Percentiles rank a stretch among this genome's conserved stretches.
Conservation (phyloP, 2,888 invertebrate species). For the Phortica magna region DNA sequence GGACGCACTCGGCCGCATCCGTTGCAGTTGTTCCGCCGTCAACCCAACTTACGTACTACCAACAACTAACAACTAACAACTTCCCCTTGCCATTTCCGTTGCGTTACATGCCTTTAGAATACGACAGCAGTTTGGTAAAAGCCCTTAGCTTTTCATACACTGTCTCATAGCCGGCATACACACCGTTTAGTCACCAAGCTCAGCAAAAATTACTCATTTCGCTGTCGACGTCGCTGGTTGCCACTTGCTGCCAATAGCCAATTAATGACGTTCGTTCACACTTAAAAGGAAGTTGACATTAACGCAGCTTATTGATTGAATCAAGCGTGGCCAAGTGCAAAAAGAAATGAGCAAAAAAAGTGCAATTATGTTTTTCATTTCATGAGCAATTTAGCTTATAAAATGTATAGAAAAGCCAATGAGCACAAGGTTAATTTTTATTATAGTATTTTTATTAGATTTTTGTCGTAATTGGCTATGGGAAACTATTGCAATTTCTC, state of each 20-base stretch:
- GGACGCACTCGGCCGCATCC: constrained; percentile 28
- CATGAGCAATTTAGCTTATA: background rate
- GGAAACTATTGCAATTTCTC: too few species aligned
- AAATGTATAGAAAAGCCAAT: background rate
- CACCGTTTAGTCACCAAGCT: too few species aligned
- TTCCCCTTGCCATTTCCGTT: constrained; percentile 28
- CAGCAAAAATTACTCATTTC: too few species aligned
- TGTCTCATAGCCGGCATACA: too few species aligned
- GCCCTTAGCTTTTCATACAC: too few species aligned
- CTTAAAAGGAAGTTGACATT: constrained; percentile 34
- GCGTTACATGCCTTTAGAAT: constrained; percentile 20
- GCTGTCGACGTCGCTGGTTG: background rate
- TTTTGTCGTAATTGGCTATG: background rate
- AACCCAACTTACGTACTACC: background rate
- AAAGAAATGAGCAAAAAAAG: background rate
- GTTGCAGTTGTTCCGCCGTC: constrained; percentile 19
- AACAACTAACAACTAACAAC: constrained; percentile 10
- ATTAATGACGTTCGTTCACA: constrained; percentile 16
- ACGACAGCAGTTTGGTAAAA: background rate
- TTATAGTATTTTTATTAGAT: background rate
- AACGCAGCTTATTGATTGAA: background rate
- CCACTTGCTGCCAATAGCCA: constrained; percentile 7
- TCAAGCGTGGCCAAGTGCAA: constrained; percentile 9
- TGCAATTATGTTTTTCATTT: constrained; percentile 9
- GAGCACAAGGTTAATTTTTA: constrained; percentile 9